phyloP scores from a whole-genome alignment of 2,113 vertebrate genomes.

The Clarias magur region DNA sequence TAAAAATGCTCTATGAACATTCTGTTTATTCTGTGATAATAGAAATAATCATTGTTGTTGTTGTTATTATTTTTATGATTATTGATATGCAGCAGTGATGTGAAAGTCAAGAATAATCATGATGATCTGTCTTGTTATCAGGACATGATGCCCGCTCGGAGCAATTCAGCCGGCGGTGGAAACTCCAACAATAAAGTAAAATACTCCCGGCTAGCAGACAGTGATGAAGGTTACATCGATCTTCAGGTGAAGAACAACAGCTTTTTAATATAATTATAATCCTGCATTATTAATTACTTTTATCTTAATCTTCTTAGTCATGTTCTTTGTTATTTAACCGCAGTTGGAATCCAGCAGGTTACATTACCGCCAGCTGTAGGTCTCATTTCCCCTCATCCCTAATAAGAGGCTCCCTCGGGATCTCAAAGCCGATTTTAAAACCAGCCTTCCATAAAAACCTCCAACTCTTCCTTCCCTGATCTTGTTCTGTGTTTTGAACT shows the following conservation, averaged over 20 bases:
- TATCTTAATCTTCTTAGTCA: background rate
- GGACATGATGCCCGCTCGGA: slow-evolving; percentile 80
- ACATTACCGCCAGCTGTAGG: too few species aligned
- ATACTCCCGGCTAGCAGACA: slow-evolving; percentile 88
- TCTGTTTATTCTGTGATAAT: background rate
- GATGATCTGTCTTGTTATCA: background rate
- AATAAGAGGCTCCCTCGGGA: too few species aligned
- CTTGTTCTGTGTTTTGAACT: too few species aligned
- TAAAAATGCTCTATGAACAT: background rate
- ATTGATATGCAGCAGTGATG: background rate
- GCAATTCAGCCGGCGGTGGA: slow-evolving; percentile 74
- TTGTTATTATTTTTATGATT: background rate
- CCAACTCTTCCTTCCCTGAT: too few species aligned
- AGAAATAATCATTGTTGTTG: background rate
- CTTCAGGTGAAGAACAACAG: slow-evolving; percentile 80
- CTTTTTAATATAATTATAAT: background rate
- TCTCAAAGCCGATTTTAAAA: too few species aligned
- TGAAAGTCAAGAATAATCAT: background rate
- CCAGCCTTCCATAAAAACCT: too few species aligned
- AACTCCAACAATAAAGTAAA: slow-evolving; percentile 88
- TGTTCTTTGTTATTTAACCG: too few species aligned
- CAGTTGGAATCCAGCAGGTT: too few species aligned
- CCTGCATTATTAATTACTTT: background rate
- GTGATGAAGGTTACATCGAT: slow-evolving; percentile 92
- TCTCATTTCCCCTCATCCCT: too few species aligned